phyloP scores from a whole-genome alignment of 2,797 vertebrate species.

The Cacajao melanocephalus region DNA sequence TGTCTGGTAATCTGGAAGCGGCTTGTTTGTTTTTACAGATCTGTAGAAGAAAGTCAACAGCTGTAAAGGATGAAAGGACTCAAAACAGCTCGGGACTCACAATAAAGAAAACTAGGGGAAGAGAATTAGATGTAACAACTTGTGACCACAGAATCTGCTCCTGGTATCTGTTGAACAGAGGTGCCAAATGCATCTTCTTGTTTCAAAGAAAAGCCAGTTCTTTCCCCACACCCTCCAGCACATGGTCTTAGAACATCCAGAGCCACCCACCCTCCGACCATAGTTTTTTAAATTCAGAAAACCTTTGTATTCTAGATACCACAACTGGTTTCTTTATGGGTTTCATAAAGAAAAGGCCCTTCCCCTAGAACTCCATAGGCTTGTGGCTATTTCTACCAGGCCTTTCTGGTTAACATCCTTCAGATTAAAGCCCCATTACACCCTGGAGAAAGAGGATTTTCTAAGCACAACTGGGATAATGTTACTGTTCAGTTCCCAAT shows the following conservation, averaged over 20 bases:
- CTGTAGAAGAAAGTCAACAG: constrained; percentile 78
- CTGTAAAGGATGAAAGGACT: constrained; percentile 75
- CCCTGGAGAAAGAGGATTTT: constrained; percentile 58
- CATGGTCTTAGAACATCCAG: constrained; percentile 63
- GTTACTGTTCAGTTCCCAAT: constrained; percentile 86
- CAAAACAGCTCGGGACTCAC: constrained; percentile 78
- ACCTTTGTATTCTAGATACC: constrained; percentile 70
- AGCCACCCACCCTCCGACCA: constrained; percentile 1
- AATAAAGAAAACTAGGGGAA: constrained; percentile 77
- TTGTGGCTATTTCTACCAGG: constrained; percentile 73
- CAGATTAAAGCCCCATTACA: constrained; percentile 63
- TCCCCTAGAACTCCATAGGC: constrained; percentile 83
- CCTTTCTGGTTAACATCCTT: constrained; percentile 82
- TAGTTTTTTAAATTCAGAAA: constrained; percentile 22
- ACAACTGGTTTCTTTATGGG: constrained; percentile 74
- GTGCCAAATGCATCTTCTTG: constrained; percentile 53
- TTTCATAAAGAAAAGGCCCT: constrained; percentile 80
- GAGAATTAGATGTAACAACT: constrained; percentile 41
- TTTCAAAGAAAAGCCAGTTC: constrained; percentile 66
- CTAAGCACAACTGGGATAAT: constrained; percentile 75
- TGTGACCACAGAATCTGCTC: constrained; percentile 66
- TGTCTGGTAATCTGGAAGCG: constrained; percentile 79
- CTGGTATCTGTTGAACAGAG: constrained; percentile 67
- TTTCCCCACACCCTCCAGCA: neutral
- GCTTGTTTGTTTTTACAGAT: constrained; percentile 81